These are phyloP conservation scores for Carassius carassius DNA, from an alignment of 2,113 vertebrate species.

Conservation along the genomic window DNA sequence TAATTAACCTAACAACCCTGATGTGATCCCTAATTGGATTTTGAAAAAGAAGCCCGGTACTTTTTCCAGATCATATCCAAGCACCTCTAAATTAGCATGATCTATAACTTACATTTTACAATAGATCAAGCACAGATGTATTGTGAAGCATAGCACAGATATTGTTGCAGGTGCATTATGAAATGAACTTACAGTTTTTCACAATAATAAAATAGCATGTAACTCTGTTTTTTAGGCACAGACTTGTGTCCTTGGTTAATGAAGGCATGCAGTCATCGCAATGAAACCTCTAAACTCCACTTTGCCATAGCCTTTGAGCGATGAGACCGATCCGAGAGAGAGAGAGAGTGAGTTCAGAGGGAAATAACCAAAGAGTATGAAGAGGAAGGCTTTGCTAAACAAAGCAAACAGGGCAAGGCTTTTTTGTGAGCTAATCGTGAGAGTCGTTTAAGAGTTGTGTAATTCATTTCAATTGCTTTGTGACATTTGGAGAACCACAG, in stretches of 20 bases:
- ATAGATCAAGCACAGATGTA: slow-evolving; percentile 6
- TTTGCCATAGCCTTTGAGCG: slow-evolving; percentile 23
- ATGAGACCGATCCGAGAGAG: background rate
- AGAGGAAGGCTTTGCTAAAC: slow-evolving; percentile 44
- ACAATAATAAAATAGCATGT: slow-evolving; percentile 3
- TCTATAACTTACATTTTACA: slow-evolving; percentile 31
- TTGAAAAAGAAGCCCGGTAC: slow-evolving; percentile 50
- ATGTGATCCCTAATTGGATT: slow-evolving; percentile 64
- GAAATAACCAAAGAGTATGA: slow-evolving; percentile 27
- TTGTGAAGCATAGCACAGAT: background rate
- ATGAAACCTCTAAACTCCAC: slow-evolving; percentile 35
- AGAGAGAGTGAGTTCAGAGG: too few species aligned
- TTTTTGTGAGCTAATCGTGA: slow-evolving; percentile 83
- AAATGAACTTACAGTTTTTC: background rate
- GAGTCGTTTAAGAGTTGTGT: slow-evolving; percentile 69
- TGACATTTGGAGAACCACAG: slow-evolving; percentile 91
- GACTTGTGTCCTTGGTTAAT: slow-evolving; percentile 36
- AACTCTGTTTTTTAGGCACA: background rate
- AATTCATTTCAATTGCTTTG: slow-evolving; percentile 96
- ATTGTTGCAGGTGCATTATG: background rate
- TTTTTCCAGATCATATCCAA: slow-evolving; percentile 49
- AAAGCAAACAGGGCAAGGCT: slow-evolving; percentile 78
- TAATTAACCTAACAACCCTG: slow-evolving; percentile 61
- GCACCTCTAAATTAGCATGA: slow-evolving; percentile 39
- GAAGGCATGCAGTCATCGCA: slow-evolving; percentile 33